Evolutionary conservation across 2,797 vertebrate genomes (phyloP).

Genomic region (Hippoglossus hippoglossus): DNA sequence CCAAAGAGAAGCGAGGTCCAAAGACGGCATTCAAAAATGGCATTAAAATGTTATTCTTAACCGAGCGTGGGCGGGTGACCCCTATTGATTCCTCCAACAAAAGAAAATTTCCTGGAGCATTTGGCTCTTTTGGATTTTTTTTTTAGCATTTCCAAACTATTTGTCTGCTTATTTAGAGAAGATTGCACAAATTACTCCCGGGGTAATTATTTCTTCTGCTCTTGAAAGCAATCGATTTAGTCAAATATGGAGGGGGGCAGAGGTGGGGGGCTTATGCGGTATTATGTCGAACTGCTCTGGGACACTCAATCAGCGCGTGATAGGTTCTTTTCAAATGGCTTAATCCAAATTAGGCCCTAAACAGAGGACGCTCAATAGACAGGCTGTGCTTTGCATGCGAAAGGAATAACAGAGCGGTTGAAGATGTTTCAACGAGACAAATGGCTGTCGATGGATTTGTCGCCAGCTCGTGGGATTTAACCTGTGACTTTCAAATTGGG

Average conservation of each 20-base stretch:
- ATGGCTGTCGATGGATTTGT: constrained; percentile 20
- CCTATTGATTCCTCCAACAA: constrained; percentile 38
- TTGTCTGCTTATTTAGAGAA: constrained; percentile 41
- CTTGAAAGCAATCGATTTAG: constrained; percentile 43
- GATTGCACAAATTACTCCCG: constrained; percentile 34
- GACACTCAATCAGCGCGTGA: constrained; percentile 48
- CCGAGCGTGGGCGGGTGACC: neutral
- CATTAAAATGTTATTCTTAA: constrained; percentile 13
- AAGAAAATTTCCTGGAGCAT: constrained; percentile 32
- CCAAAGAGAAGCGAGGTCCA: constrained; percentile 2
- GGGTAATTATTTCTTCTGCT: constrained; percentile 52
- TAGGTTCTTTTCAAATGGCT: constrained; percentile 56
- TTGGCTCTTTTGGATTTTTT: constrained; percentile 21
- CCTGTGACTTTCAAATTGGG: constrained; percentile 61
- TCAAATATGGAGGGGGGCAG: constrained; percentile 29
- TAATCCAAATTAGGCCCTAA: constrained; percentile 56
- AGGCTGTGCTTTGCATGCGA: constrained; percentile 31
- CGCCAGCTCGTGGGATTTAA: constrained; percentile 52
- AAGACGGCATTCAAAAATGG: neutral
- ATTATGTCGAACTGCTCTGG: constrained; percentile 33
- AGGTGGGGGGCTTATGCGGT: constrained; percentile 27
- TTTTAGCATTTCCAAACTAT: constrained; percentile 14
- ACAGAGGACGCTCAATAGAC: constrained; percentile 30
- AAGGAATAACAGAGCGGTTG: constrained; percentile 12
- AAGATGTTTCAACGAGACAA: constrained; percentile 44